These are phyloP conservation scores for Cataglyphis albicans DNA, from an alignment of 2,888 invertebrate genomes.

Conservation along the genomic window DNA sequence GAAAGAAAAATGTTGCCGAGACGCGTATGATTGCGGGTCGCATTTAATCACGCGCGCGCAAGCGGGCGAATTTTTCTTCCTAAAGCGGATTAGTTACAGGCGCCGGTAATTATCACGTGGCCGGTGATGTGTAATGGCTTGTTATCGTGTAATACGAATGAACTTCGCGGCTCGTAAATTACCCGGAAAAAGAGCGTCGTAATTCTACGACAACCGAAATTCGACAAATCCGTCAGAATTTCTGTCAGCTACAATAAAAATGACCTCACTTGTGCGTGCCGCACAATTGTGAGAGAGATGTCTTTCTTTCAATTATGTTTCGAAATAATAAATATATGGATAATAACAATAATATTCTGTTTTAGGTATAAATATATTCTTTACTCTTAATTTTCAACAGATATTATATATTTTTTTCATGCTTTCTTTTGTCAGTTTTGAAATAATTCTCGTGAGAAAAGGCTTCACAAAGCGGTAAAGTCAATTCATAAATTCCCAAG, in stretches of 20 bases:
- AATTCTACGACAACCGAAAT: slow-evolving; percentile 13
- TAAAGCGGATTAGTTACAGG: slow-evolving; percentile 45
- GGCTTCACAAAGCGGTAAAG: background rate
- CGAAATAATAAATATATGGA: background rate
- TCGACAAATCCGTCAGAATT: slow-evolving; percentile 44
- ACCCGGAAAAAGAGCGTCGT: slow-evolving; percentile 16
- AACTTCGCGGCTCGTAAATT: slow-evolving; percentile 45
- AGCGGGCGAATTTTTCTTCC: slow-evolving; percentile 39
- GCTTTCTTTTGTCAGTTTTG: background rate
- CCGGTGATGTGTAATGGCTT: slow-evolving; percentile 22
- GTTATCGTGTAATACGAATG: slow-evolving; percentile 41
- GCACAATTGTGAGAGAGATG: background rate
- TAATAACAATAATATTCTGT: background rate
- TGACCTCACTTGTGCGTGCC: background rate
- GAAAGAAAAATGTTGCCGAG: slow-evolving; percentile 39
- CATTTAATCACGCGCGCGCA: slow-evolving; percentile 42
- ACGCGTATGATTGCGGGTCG: slow-evolving; percentile 46
- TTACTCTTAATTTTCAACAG: background rate
- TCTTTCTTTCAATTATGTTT: background rate
- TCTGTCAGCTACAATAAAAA: slow-evolving; percentile 42
- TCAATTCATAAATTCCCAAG: slow-evolving; percentile 28
- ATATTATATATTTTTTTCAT: background rate
- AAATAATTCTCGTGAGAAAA: background rate
- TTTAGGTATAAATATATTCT: background rate
- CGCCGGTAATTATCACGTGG: slow-evolving; percentile 38